These are phyloP conservation scores for Allolobophora icterica DNA, from an alignment of 2,888 invertebrate genomes.

Conservation along the genomic window DNA sequence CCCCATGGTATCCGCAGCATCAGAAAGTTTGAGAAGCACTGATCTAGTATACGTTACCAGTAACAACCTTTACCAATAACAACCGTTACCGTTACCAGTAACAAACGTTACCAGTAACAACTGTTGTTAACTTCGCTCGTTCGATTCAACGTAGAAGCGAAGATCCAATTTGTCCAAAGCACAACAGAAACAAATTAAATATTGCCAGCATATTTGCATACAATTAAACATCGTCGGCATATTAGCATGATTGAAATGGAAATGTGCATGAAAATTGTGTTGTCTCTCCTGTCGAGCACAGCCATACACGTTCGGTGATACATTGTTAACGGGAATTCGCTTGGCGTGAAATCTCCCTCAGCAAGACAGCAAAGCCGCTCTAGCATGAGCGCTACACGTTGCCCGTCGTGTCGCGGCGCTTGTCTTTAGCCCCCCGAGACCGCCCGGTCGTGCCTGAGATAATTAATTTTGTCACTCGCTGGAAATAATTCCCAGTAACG, in stretches of 20 bases:
- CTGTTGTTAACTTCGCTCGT: not conserved
- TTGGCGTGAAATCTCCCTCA: not conserved
- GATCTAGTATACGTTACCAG: no score
- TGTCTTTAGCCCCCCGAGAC: not conserved
- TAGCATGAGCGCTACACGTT: not conserved
- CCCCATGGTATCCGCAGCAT: no score
- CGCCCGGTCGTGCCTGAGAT: not conserved
- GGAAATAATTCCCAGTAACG: constrained; percentile 17
- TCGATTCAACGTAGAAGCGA: not conserved
- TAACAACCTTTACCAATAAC: no score
- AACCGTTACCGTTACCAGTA: not conserved
- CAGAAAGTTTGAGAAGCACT: no score
- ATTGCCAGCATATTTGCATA: not conserved
- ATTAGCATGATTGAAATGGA: constrained; percentile 17
- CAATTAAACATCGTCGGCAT: constrained; percentile 17
- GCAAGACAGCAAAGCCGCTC: not conserved
- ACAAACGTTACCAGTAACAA: not conserved
- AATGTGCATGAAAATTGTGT: constrained; percentile 14
- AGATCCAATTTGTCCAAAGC: not conserved
- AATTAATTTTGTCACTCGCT: not conserved
- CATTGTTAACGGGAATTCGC: constrained; percentile 1
- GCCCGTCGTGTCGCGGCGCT: not conserved
- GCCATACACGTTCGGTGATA: not conserved
- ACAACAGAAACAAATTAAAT: not conserved
- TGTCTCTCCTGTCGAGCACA: not conserved